Percentiles rank a stretch among this genome's conserved stretches.
Conservation (phyloP, 2,888 invertebrate genomes). For the Sicus ferrugineus region DNA sequence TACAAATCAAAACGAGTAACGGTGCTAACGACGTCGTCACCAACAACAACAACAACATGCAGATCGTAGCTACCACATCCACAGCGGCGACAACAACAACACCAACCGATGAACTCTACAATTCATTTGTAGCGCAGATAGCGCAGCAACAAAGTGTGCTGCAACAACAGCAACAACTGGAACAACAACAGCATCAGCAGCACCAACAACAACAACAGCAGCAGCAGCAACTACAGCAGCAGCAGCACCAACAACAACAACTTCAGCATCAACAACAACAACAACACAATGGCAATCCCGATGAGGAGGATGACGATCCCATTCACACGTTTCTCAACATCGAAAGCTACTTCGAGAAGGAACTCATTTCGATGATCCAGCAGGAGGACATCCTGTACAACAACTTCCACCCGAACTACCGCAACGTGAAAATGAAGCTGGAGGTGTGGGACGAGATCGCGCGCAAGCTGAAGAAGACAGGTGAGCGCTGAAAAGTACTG, state of each 20-base stretch:
- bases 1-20: conserved; percentile 27
- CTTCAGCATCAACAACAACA: too few species aligned
- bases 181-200: conserved; percentile 29
- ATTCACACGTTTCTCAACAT: conserved; percentile 61
- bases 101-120: conserved; percentile 50
- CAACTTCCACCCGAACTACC: conserved; percentile 55
- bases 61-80: not conserved
- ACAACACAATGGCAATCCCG: conserved; percentile 31
- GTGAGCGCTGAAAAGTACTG: conserved; percentile 38
- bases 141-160: conserved; percentile 33
- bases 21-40: conserved; percentile 33
- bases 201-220: conserved; percentile 31
- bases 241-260: conserved; percentile 12
- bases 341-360: conserved; percentile 61
- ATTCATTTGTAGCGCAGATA: conserved; percentile 49
- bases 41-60: conserved; percentile 38
- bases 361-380: conserved; percentile 56
- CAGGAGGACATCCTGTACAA: conserved; percentile 58
- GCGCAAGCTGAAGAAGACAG: conserved; percentile 58
- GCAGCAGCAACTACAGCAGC: conserved; percentile 18
- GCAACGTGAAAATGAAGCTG: conserved; percentile 57
- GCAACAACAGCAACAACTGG: too few species aligned
- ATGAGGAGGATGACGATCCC: conserved; percentile 61
- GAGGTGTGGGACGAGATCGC: conserved; percentile 60
- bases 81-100: not conserved